Percentiles rank a stretch among this genome's conserved stretches.
phyloP scores from a whole-genome alignment of 92 coral and sea anemone species.

The Porites rus region DNA sequence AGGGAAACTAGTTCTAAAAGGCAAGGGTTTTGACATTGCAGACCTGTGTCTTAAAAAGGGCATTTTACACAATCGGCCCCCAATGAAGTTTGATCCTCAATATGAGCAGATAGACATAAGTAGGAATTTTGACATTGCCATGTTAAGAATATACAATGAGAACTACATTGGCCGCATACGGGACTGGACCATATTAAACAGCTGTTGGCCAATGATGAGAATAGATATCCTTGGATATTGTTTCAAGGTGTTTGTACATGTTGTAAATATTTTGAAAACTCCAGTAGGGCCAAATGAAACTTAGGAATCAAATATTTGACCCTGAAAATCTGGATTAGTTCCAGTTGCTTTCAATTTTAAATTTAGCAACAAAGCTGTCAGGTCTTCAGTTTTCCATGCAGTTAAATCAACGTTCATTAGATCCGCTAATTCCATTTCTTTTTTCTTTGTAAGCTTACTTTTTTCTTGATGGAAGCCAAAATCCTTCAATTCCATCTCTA shows the following conservation, averaged over 20 bases:
- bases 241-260: constrained; percentile 28
- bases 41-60: constrained; percentile 46
- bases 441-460: background rate
- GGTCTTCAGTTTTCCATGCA: constrained; percentile 34
- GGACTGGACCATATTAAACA: constrained; percentile 51
- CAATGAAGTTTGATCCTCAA: constrained; percentile 36
- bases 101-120: constrained; percentile 29
- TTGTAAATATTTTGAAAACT: constrained; percentile 48
- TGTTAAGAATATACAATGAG: constrained; percentile 49
- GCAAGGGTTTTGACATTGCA: constrained; percentile 54
- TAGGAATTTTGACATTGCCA: constrained; percentile 58
- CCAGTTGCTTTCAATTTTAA: constrained; percentile 43
- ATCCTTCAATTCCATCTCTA: constrained; percentile 8
- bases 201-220: constrained; percentile 28
- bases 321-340: constrained; percentile 36
- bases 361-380: constrained; percentile 35
- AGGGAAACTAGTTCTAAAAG: constrained; percentile 39
- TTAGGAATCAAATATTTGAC: background rate
- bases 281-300: constrained; percentile 47
- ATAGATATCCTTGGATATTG: constrained; percentile 43
- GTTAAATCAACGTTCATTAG: constrained; percentile 30
- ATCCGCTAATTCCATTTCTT: constrained; percentile 16
- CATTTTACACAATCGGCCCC: constrained; percentile 48
- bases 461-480: too few species aligned
- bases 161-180: constrained; percentile 56